Base-by-base conservation (phyloP, 2,888 invertebrate species). In the Frankliniella intonsa region DNA sequence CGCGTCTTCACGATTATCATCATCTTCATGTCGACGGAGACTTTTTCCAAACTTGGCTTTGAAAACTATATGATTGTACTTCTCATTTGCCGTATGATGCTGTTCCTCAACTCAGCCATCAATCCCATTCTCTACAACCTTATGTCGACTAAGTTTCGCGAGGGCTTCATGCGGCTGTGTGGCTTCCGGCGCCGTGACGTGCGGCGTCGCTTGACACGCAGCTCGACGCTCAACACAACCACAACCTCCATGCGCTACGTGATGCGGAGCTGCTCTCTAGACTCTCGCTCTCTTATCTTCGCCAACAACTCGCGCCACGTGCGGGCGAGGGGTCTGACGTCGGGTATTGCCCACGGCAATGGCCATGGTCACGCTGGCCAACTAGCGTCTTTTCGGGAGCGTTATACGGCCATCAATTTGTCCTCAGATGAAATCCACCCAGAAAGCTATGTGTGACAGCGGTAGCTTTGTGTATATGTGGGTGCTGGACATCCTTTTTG, bases 81-180 rank as follows among this genome's bases (percentile, higher is more conserved):
- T 55, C 95, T 94, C 87, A 95, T 96, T 87, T 94, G 94, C 84
- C 91, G 97, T 84, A 93, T 95, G 81, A 94, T 97, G 94, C 89
- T 95, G 82, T 97, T 96, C 86, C 90, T 96, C 84, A 97, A 97
- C 88, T 96, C 96, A 7, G 96, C 96, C 76, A 92, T 96, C 84
- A 97, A 97, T 88, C 97, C 97, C 0, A 94, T 97, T 85, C 89
- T 97, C n/a, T 97, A 97, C 87, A 97, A 96, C 87, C 89, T 97
- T 84, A 95, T 97, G 94, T 96, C 95, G 79, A 95, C 95, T 3
- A 96, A 96, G 88, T 97, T 97, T 87, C 92, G 97, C 3, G 91
- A 92, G 82, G 95, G 95, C 0, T 95, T 95, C 86, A 90, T 93
- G 82, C 91, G 90, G 86, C 90, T 94, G 0, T 94, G 92, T 86